Evolutionary conservation across 1,140 invertebrate species (phyloP), one percentile per base, ranked within the genome.

Genomic region (Cylas formicarius): DNA sequence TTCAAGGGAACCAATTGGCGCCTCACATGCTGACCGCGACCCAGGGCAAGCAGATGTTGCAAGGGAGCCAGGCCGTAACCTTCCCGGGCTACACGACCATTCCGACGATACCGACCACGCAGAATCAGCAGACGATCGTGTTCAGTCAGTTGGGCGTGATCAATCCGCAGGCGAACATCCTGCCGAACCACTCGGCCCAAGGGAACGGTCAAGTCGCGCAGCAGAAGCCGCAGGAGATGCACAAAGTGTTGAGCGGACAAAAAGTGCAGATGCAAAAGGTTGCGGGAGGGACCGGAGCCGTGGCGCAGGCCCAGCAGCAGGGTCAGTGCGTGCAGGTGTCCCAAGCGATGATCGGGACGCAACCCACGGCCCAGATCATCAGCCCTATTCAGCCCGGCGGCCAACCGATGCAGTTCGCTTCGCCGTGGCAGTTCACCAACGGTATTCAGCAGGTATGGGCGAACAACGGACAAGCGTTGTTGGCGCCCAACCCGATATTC

Each of bases 401-500:
- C 57, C 73, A 71, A 68, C 74, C 66, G 60, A 79, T 71, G 72
- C 78, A 70, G 64, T 81, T 69, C 63, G 46, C 78, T 64, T n/a
- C n/a, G 14, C 50, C 80, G 64, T 74, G 75, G 73, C 33, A 66
- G 56, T 51, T 68, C 62, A 28, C 51, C 8, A 75, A 75, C 67
- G 76, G 82, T 3, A 66, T 80, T 22, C 77, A 76, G 1, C 75
- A 82, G 67, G 74, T 84, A 58, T 78, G 82, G 78, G 65, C 79
- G 56, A 75, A 76, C 24, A 83, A 72, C 67, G 68, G 78, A 38
- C 77, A 75, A 22, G 68, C 77, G 2, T 60, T 85, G 1, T 74
- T 75, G 2, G 76, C 75, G 3, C 81, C 78, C 3, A 90, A 88
- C 68, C 82, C 81, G 17, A 90, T 90, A 53, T 88, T 90, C 54